Evolutionary conservation across 2,797 vertebrate genomes (phyloP).

Genomic region (Poeciliopsis paucimaculata): DNA sequence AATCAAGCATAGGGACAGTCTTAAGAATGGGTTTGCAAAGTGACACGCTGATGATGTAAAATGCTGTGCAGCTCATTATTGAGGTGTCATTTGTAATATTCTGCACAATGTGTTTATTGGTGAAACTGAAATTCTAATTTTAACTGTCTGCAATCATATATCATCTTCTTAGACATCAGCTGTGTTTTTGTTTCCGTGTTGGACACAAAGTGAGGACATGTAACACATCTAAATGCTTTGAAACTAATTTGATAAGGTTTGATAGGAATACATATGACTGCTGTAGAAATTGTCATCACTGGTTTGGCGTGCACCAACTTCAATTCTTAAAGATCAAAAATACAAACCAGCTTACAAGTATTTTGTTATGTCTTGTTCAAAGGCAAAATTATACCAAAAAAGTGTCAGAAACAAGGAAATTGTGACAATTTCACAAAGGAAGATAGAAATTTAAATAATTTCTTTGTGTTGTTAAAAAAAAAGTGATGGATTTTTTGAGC

Average conservation of each 20-base stretch:
- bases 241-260: slow-evolving; percentile 67
- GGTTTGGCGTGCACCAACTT: slow-evolving; percentile 68
- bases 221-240: slow-evolving; percentile 62
- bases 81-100: slow-evolving; percentile 67
- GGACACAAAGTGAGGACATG: slow-evolving; percentile 68
- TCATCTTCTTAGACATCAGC: slow-evolving; percentile 55
- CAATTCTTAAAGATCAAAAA: slow-evolving; percentile 74
- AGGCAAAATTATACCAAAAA: slow-evolving; percentile 54
- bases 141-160: slow-evolving; percentile 56
- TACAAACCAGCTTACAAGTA: slow-evolving; percentile 67
- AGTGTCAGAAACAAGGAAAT: slow-evolving; percentile 57
- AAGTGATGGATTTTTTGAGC: slow-evolving; percentile 4
- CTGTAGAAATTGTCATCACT: slow-evolving; percentile 62
- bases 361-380: slow-evolving; percentile 74
- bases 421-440: slow-evolving; percentile 61
- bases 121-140: slow-evolving; percentile 61
- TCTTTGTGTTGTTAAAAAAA: slow-evolving; percentile 47
- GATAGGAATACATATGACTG: slow-evolving; percentile 64
- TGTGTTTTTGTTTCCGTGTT: slow-evolving; percentile 36
- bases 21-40: slow-evolving; percentile 56
- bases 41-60: slow-evolving; percentile 51
- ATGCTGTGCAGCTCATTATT: slow-evolving; percentile 52
- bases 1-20: slow-evolving; percentile 42
- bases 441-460: slow-evolving; percentile 42
- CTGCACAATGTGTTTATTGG: slow-evolving; percentile 57